Base-by-base conservation (phyloP, 2,797 vertebrate genomes). In the Philypnodon macrostomus region DNA sequence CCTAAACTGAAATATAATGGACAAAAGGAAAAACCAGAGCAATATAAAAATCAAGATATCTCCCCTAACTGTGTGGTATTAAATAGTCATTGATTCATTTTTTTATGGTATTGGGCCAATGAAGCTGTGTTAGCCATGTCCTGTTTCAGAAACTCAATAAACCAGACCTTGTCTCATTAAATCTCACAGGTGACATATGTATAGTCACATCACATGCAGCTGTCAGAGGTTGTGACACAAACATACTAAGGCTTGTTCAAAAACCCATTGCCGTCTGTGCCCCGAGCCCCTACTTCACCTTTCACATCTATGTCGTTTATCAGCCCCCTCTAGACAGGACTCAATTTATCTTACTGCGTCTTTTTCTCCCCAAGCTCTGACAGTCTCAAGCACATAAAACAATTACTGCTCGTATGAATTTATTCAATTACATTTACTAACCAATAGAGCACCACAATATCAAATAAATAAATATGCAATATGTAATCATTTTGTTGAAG, bases 251-350 rank as follows among this genome's bases (percentile, higher is more conserved):
- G 40, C 73, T 72, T 74, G 78, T 78, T 85, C 65, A 78, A 73
- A 80, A 56, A 74, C 51, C 12, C 41, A 73, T 75, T 57, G 36
- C 36, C 46, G 47, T 48, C 77, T 63, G 62, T 69, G 60, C 51
- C 67, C 75, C 38, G 26, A 61, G 60, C 29, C 53, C 57, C 51
- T 34, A 31, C 71, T 70, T 67, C 78, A 78, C 76, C 70, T 80
- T 59, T 81, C 76, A 77, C 75, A 76, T 68, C 49, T 42, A 63
- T 29, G 63, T 45, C 64, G 2, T 87, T 80, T 73, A 78, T 77
- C 77, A 75, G 44, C 36, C n/a, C 40, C 38, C 40, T 7, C 33
- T 12, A 44, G 63, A 73, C 68, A 67, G 57, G 30, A 67, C 55
- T 61, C 65, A 57, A 68, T 81, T 73, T 57, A 71, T 82, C 79